A percentile compares a stretch with the other conserved stretches of the same genome.
These are phyloP conservation scores for Polyploca ridens DNA, from an alignment of 2,888 invertebrate species.

Conservation along the genomic window DNA sequence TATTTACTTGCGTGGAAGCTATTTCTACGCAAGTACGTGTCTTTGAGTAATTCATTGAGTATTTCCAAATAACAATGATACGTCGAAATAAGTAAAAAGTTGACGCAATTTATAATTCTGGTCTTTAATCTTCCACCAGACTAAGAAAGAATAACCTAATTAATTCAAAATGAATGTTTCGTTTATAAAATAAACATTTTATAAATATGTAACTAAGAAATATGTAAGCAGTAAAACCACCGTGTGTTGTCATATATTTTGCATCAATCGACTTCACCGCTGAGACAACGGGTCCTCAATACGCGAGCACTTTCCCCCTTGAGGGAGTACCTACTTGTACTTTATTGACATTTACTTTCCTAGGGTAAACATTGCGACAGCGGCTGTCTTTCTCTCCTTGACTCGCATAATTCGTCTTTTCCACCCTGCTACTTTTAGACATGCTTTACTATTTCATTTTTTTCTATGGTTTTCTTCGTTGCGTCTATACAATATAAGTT, in stretches of 20 bases:
- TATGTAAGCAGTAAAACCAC: constrained; percentile 23
- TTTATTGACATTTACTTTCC: constrained; percentile 83
- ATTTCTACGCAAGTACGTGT: no score
- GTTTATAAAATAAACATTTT: neutral
- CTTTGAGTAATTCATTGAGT: no score
- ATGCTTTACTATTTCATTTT: neutral
- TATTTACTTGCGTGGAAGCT: no score
- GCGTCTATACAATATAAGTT: no score
- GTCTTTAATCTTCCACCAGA: neutral
- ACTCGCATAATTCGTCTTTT: constrained; percentile 41
- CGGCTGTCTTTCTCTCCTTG: constrained; percentile 60
- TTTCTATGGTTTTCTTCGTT: neutral
- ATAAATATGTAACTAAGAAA: constrained; percentile 16
- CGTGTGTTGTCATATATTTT: constrained; percentile 44
- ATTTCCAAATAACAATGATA: no score
- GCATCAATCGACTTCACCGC: constrained; percentile 46
- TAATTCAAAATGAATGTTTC: neutral
- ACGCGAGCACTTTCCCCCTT: constrained; percentile 65
- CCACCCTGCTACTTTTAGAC: constrained; percentile 8
- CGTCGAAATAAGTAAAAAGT: no score
- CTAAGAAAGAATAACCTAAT: no score
- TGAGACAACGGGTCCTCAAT: constrained; percentile 62
- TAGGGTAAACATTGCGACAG: constrained; percentile 73
- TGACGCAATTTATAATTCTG: no score
- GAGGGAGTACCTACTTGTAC: constrained; percentile 64